A percentile compares a stretch with the other conserved stretches of the same genome.
Conservation (phyloP, 2,888 invertebrate genomes). For the Heliconius erato region DNA sequence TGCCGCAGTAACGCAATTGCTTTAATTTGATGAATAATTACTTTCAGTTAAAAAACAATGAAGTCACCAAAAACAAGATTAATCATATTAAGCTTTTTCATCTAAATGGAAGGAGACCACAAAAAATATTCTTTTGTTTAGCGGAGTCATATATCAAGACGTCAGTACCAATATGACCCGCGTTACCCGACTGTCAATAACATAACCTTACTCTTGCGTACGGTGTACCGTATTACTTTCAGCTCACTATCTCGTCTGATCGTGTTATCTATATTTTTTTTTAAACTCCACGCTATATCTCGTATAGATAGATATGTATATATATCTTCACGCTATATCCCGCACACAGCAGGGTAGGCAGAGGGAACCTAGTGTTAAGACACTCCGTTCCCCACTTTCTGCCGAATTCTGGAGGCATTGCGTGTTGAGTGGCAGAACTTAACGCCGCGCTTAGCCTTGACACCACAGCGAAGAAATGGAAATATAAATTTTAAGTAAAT, state of each 20-base stretch:
- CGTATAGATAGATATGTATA: not conserved
- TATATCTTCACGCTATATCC: too few relatives aligned
- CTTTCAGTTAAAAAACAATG: not conserved
- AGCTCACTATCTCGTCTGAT: slow-evolving; percentile 40
- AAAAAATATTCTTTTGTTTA: slow-evolving; percentile 45
- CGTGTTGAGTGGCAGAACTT: too few relatives aligned
- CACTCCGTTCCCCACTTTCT: too few relatives aligned
- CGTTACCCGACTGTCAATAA: slow-evolving; percentile 52
- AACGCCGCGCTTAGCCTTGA: too few relatives aligned
- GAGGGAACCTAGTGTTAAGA: too few relatives aligned
- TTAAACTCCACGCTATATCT: not conserved
- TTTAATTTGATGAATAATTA: not conserved
- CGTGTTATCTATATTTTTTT: slow-evolving; percentile 25
- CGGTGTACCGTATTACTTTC: slow-evolving; percentile 49
- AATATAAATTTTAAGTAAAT: too few relatives aligned
- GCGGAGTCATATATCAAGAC: slow-evolving; percentile 49
- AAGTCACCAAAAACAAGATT: not conserved
- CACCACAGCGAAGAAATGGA: too few relatives aligned
- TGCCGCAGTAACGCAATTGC: too few relatives aligned
- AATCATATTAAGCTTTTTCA: slow-evolving; percentile 15
- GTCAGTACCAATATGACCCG: slow-evolving; percentile 50
- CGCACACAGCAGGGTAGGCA: too few relatives aligned
- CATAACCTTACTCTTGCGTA: slow-evolving; percentile 49
- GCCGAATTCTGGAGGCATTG: too few relatives aligned
- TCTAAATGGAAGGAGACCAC: slow-evolving; percentile 24